Evolutionary conservation across 23 tunicate species (phyloP).

Genomic region (Oikopleura albicans): DNA sequence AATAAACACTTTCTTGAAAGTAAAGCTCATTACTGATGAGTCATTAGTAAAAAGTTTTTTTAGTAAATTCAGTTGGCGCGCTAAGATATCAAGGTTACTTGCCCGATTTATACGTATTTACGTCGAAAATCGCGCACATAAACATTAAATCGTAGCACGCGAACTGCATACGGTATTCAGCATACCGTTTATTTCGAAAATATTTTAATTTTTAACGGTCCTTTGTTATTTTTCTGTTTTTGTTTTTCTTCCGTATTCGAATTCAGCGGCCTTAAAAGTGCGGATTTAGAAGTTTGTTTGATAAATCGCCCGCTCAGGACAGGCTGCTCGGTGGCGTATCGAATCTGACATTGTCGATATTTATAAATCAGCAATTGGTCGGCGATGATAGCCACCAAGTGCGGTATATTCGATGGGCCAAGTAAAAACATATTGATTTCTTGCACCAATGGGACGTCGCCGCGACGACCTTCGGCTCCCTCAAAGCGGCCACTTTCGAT

Average conservation of each 20-base stretch:
- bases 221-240: neutral
- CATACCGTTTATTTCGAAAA: too few relatives aligned
- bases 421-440: neutral
- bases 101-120: too few relatives aligned
- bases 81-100: too few relatives aligned
- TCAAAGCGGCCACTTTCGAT: constrained; percentile 16
- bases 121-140: too few relatives aligned
- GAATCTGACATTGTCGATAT: neutral
- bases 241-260: neutral
- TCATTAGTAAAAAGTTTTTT: too few relatives aligned
- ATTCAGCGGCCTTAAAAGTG: neutral
- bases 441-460: neutral
- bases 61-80: too few relatives aligned
- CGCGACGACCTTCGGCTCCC: constrained; percentile 1
- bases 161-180: too few relatives aligned
- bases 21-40: too few relatives aligned
- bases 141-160: too few relatives aligned
- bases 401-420: neutral
- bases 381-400: neutral
- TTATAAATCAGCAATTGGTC: neutral
- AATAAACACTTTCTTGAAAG: too few relatives aligned
- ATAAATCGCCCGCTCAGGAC: constrained; percentile 5
- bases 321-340: neutral
- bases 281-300: neutral
- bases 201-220: too few relatives aligned